Conservation (phyloP, 2,113 vertebrate genomes). For the Elanus axillaris region DNA sequence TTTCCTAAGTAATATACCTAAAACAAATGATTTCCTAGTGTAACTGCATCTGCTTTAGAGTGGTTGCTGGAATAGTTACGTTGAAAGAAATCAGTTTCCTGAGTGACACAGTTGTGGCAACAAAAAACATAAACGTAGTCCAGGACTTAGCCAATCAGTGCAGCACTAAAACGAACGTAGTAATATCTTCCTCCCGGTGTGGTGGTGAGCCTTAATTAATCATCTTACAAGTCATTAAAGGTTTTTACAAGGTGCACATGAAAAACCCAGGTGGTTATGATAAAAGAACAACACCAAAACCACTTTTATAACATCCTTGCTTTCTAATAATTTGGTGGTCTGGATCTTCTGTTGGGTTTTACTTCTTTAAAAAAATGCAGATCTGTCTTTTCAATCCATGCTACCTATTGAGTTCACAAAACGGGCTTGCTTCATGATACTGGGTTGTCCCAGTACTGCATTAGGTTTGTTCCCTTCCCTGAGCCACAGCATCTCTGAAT, state of each 20-base stretch:
- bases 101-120: conserved; percentile 11
- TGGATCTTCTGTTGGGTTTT: not conserved
- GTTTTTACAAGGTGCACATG: not conserved
- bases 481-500: not conserved
- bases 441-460: not conserved
- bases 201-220: conserved; percentile 32
- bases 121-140: not conserved
- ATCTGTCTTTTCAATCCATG: not conserved
- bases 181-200: not conserved
- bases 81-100: not conserved
- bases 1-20: not conserved
- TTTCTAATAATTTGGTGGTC: not conserved
- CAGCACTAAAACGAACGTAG: not conserved
- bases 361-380: not conserved
- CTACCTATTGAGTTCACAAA: not conserved
- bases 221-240: conserved; percentile 1
- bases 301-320: not conserved
- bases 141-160: not conserved
- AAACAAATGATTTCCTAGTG: not conserved
- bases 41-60: not conserved
- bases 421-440: not conserved
- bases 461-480: not conserved
- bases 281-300: conserved; percentile 1
- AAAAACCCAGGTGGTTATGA: not conserved
- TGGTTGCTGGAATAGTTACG: conserved; percentile 1